Conservation (phyloP, 2,113 vertebrate species). For the Pionites leucogaster region DNA sequence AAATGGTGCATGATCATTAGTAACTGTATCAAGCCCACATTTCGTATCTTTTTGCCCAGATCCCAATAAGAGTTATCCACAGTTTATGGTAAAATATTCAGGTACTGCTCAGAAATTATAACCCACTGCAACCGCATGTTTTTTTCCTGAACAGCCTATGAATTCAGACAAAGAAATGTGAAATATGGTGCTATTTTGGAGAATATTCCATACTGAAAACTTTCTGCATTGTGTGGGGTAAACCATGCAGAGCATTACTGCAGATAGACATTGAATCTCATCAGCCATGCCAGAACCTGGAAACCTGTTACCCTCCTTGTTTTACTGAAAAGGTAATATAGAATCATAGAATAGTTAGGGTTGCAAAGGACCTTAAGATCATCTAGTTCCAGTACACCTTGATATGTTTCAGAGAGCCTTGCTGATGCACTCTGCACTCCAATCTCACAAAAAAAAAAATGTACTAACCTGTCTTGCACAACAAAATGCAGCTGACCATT, state of each 20-base stretch:
- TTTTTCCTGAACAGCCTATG: background rate
- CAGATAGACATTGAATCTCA: background rate
- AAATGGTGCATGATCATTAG: background rate
- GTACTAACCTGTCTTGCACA: background rate
- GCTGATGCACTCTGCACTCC: background rate
- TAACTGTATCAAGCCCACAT: background rate
- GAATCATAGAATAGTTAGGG: too few species aligned
- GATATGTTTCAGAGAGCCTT: background rate
- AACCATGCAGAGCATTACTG: background rate
- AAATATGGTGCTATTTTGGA: background rate
- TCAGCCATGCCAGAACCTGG: background rate
- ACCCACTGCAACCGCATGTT: background rate
- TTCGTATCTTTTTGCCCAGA: background rate
- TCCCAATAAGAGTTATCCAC: rapidly evolving
- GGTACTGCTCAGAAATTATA: background rate
- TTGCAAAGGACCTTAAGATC: too few species aligned
- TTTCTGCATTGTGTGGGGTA: background rate
- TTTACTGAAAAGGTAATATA: background rate
- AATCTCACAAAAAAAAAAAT: background rate
- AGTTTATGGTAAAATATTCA: background rate
- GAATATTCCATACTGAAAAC: background rate
- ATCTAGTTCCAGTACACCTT: background rate
- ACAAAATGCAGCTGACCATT: background rate
- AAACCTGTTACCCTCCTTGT: background rate
- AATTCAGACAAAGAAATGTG: background rate